Evolutionary conservation across 2,113 vertebrate genomes (phyloP).

Genomic region (human): GRCh38 chr2:117316501-117317000

Average conservation of each 20-base stretch:
- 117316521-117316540: not conserved
- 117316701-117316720: constrained; percentile 5
- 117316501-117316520: not conserved
- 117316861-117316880: not conserved
- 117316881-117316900: not conserved
- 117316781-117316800: not conserved
- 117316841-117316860: not conserved
- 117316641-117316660: not conserved
- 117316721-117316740: not conserved
- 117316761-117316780: not conserved
- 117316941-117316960: not conserved
- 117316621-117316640: not conserved
- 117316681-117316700: not conserved
- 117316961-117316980: not conserved
- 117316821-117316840: not conserved
- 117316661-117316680: not conserved
- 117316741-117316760: not conserved
- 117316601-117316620: not conserved
- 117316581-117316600: not conserved
- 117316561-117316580: not conserved
- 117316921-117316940: not conserved
- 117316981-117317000: not conserved
- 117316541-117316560: not conserved
- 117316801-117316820: not conserved
- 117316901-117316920: constrained; percentile 4